Evolutionary conservation across 2,888 invertebrate genomes (phyloP), one percentile per base, ranked within the genome.

Genomic region (Phlogophora meticulosa): DNA sequence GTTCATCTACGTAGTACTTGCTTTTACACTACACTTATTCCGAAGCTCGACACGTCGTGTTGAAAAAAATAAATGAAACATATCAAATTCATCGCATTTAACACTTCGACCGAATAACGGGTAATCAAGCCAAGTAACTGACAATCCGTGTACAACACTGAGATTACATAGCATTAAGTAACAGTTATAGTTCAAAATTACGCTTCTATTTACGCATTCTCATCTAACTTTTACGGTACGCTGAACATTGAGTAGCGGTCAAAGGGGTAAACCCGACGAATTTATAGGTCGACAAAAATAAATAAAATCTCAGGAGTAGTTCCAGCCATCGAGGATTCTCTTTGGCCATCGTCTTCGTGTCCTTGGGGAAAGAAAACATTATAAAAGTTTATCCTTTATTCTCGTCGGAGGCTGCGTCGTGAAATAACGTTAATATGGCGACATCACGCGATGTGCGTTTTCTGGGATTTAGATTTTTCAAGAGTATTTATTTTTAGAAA

Each of bases 321-420:
- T 82, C 66, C 69, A 64, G 78, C 75, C 67, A 79, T 73, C 73
- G 82, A 76, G 76, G 62, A 83, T 73, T 69, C 75, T 80, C 82
- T 74, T 77, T 76, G 68, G 83, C 83, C 75, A n/a, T 85, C 88
- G 81, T 89, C 88, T 87, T 87, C 87, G 55, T 55, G 78, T 76
- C 84, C 93, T 93, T 93, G 91, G 86, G 90, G 91, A 91, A 92
- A 94, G 89, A 94, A 93, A 94, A 92, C 72, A 90, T 80, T 80
- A 87, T 78, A 91, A 87, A 89, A 81, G 73, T 92, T 89, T 92
- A 92, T 89, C 72, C 81, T 81, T 76, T 72, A 72, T 73, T 69
- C 72, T 60, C 58, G 72, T 65, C 55, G 49, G 65, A 69, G 64
- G 53, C 65, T 63, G 46, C 32, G 45, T 78, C 66, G 74, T 83